Evolutionary conservation across 2,113 vertebrate genomes (phyloP).

Genomic region (Callaeas wilsoni): DNA sequence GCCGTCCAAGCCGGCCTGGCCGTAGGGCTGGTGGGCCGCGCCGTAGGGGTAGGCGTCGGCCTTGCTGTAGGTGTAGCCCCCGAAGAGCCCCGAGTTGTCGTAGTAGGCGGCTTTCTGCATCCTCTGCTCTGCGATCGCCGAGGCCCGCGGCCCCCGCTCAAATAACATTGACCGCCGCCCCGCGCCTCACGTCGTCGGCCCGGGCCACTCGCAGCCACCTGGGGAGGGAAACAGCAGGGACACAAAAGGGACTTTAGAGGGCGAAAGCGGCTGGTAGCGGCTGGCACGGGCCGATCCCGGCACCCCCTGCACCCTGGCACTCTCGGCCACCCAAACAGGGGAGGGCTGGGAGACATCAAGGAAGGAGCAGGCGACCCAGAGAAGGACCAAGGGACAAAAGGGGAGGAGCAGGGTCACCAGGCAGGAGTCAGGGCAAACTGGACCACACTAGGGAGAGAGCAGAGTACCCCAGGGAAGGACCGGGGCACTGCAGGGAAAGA

Average conservation of each 20-base stretch:
- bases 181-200: conserved; percentile 79
- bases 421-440: background rate
- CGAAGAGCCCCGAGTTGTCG: conserved; percentile 95
- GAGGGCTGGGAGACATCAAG: background rate
- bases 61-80: conserved; percentile 92
- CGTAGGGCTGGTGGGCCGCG: conserved; percentile 86
- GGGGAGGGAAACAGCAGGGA: conserved; percentile 33
- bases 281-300: background rate
- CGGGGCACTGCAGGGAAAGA: background rate
- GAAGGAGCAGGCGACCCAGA: background rate
- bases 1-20: conserved; percentile 81
- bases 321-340: background rate
- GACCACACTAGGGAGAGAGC: background rate
- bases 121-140: conserved; percentile 80
- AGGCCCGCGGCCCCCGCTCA: conserved; percentile 83
- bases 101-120: conserved; percentile 99
- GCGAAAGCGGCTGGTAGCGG: background rate
- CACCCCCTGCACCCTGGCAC: accelerated
- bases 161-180: conserved; percentile 86
- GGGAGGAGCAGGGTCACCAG: background rate
- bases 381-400: background rate
- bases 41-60: conserved; percentile 89
- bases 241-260: conserved; percentile 34
- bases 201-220: conserved; percentile 76
- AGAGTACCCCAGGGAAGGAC: background rate